Evolutionary conservation across 1,140 invertebrate genomes (phyloP).

Genomic region (Procambarus clarkii): DNA sequence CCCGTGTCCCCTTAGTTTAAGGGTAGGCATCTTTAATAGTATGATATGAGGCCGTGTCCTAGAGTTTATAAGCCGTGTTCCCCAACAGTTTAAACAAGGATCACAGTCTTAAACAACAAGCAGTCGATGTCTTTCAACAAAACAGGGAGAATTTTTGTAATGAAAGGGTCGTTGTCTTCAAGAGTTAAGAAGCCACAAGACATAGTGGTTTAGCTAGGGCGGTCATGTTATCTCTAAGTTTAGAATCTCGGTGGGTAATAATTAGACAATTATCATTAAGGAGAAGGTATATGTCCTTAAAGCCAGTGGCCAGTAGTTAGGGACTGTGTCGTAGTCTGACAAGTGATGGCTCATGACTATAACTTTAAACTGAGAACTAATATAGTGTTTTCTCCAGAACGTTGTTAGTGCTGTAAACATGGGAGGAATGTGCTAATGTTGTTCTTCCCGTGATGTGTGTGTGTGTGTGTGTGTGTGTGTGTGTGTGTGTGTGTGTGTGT

Average conservation of each 20-base stretch:
- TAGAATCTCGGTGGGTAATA: too few species aligned
- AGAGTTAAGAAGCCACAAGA: too few species aligned
- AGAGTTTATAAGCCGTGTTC: neutral
- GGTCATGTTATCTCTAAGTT: neutral
- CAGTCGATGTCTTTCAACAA: neutral
- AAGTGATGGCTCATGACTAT: too few species aligned
- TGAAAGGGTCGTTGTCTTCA: neutral
- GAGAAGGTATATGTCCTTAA: too few species aligned
- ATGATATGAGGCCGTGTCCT: neutral
- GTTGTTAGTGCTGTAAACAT: too few species aligned
- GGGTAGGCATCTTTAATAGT: neutral
- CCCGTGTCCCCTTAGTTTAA: slow-evolving; percentile 7
- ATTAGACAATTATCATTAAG: too few species aligned
- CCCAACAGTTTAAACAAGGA: neutral
- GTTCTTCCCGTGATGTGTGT: neutral
- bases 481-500: neutral
- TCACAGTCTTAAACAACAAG: neutral
- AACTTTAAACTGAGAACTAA: too few species aligned
- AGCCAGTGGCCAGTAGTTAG: too few species aligned
- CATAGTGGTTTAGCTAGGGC: neutral
- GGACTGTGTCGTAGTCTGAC: too few species aligned
- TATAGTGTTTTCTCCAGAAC: too few species aligned
- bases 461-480: neutral
- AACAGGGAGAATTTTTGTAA: neutral
- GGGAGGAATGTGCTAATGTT: too few species aligned